Conservation (phyloP, 53 echinoderm and acorn worm species). For the Holothuria leucospilota region DNA sequence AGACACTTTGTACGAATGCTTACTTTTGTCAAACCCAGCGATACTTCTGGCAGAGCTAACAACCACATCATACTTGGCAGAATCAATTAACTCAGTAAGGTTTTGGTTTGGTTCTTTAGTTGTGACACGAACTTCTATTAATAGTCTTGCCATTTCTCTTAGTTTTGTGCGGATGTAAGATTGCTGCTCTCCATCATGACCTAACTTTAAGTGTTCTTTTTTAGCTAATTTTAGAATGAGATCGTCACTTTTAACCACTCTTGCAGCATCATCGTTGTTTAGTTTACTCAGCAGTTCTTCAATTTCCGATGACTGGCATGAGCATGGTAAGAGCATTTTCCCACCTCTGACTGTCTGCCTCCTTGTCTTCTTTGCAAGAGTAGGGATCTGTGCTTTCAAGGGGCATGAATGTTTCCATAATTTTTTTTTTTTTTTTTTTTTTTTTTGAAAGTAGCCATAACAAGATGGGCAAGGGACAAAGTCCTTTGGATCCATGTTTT, state of each 20-base stretch:
- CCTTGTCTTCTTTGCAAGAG: conserved; percentile 15
- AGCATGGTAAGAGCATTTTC: conserved; percentile 17
- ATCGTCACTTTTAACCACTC: conserved; percentile 65
- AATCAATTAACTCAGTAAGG: conserved; percentile 31
- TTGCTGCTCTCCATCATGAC: conserved; percentile 71
- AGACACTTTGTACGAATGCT: conserved; percentile 24
- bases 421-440: no score
- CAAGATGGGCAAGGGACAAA: conserved; percentile 70
- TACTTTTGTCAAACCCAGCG: conserved; percentile 53
- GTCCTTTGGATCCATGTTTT: conserved; percentile 53
- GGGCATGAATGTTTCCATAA: conserved; percentile 69
- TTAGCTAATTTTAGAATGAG: conserved; percentile 72
- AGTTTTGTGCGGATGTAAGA: conserved; percentile 70
- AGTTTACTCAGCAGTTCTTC: conserved; percentile 59
- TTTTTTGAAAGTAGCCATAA: conserved; percentile 63
- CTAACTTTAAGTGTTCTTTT: conserved; percentile 70
- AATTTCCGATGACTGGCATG: neutral
- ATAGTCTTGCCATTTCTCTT: conserved; percentile 68
- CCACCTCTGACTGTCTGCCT: conserved; percentile 32
- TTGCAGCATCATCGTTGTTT: conserved; percentile 69
- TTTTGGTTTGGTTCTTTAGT: conserved; percentile 21
- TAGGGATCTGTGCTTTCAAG: conserved; percentile 7
- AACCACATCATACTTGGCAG: conserved; percentile 18
- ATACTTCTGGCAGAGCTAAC: conserved; percentile 44
- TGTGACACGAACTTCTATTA: conserved; percentile 53